A percentile compares a stretch with the other conserved stretches of the same genome.
phyloP scores from a whole-genome alignment of 2,888 invertebrate species.

The Leptura quadrifasciata region DNA sequence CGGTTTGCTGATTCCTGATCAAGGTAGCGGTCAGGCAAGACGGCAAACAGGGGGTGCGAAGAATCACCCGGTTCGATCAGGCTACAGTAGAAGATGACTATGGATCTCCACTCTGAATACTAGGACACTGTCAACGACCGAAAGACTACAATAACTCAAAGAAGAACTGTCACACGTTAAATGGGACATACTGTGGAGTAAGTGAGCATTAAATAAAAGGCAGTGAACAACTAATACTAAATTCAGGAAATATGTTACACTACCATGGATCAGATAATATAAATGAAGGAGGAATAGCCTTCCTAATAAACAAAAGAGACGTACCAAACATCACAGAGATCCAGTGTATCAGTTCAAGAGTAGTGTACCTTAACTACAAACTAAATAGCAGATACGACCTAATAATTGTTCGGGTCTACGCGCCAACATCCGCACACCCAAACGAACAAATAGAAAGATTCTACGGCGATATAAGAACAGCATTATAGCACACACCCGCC shows the following conservation, averaged over 20 bases:
- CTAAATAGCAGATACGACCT: no score
- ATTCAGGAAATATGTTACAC: background rate
- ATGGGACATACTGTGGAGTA: background rate
- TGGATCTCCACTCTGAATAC: background rate
- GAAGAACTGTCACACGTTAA: background rate
- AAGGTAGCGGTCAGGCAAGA: background rate
- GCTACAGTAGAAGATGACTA: background rate
- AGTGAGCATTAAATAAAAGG: background rate
- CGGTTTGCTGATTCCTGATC: background rate
- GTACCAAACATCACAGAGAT: background rate
- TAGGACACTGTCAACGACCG: background rate
- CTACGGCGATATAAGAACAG: no score
- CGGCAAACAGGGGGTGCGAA: no score
- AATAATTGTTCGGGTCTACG: no score
- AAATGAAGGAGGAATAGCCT: background rate
- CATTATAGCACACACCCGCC: no score
- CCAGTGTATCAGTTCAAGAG: background rate
- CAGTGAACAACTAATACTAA: background rate
- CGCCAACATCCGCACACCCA: no score
- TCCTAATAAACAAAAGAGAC: background rate
- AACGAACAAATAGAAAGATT: no score
- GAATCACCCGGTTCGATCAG: background rate
- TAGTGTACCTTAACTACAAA: background rate
- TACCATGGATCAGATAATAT: background rate
- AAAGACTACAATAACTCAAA: background rate